Evolutionary conservation across 2,888 invertebrate species (phyloP).

Genomic region (Drosophila diplacantha): DNA sequence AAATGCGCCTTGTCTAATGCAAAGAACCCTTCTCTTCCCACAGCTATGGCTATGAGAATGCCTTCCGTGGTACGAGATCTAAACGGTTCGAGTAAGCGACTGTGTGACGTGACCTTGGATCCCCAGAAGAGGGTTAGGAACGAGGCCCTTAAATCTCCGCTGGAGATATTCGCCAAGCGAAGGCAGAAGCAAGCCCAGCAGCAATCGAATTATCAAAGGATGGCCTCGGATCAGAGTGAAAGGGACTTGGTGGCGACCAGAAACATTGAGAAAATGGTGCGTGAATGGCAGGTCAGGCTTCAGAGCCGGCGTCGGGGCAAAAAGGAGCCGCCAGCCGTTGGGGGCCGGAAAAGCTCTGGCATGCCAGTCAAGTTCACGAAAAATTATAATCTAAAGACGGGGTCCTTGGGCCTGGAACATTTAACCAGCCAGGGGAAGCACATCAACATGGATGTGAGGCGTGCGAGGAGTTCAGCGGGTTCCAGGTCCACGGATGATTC

Average conservation of each 20-base stretch:
- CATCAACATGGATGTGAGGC: neutral
- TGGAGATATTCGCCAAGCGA: neutral
- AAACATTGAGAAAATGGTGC: constrained; percentile 7
- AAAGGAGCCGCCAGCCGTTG: neutral
- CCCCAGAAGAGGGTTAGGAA: neutral
- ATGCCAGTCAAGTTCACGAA: too few relatives aligned
- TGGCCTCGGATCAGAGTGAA: neutral
- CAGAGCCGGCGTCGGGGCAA: neutral
- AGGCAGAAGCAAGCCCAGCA: neutral
- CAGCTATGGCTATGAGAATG: neutral
- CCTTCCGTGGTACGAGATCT: neutral
- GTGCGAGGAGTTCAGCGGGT: neutral
- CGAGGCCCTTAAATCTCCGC: neutral
- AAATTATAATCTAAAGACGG: neutral
- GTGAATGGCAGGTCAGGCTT: constrained; percentile 3
- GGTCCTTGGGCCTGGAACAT: too few relatives aligned
- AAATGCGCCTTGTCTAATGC: neutral
- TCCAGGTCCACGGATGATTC: constrained; percentile 1
- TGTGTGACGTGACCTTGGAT: neutral
- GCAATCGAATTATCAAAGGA: neutral
- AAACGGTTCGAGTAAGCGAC: neutral
- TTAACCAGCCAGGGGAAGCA: too few relatives aligned
- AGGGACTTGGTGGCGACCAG: constrained; percentile 1
- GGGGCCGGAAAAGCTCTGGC: neutral
- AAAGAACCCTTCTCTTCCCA: neutral